Evolutionary conservation across 2,113 vertebrate genomes (phyloP).

Genomic region (Climacteris rufus): DNA sequence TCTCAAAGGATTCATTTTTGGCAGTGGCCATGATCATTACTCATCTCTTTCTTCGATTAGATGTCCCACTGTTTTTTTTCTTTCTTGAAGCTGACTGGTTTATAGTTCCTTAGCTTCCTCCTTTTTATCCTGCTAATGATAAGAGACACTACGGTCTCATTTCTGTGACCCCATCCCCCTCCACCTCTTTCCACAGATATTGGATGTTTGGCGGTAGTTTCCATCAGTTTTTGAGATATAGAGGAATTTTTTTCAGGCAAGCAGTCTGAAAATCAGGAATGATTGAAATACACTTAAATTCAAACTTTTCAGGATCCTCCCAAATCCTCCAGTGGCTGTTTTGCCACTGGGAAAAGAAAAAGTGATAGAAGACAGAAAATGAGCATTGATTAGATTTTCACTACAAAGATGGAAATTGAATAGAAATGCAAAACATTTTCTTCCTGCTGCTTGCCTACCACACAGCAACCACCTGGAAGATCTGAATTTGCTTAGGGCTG

Average conservation of each 20-base stretch:
- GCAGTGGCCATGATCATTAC: not conserved
- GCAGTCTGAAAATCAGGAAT: not conserved
- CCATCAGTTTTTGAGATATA: not conserved
- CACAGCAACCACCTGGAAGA: not conserved
- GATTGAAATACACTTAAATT: not conserved
- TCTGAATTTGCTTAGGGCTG: not conserved
- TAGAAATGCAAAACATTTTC: not conserved
- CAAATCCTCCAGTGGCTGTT: not conserved
- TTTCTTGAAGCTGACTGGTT: not conserved
- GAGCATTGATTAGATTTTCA: not conserved
- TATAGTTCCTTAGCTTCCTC: not conserved
- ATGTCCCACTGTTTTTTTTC: not conserved
- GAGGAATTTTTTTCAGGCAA: not conserved
- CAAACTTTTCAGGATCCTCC: not conserved
- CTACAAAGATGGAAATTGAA: not conserved
- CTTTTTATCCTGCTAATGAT: not conserved
- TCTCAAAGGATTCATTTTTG: slow-evolving; percentile 2
- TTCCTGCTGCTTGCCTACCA: not conserved
- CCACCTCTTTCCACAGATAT: not conserved
- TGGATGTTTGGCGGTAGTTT: not conserved
- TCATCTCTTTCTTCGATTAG: not conserved
- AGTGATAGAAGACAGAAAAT: not conserved
- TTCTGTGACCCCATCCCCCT: not conserved
- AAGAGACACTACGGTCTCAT: rapidly evolving
- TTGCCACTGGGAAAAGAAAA: not conserved